Evolutionary conservation across 1,140 invertebrate species (phyloP).

Genomic region (Portunus trituberculatus): DNA sequence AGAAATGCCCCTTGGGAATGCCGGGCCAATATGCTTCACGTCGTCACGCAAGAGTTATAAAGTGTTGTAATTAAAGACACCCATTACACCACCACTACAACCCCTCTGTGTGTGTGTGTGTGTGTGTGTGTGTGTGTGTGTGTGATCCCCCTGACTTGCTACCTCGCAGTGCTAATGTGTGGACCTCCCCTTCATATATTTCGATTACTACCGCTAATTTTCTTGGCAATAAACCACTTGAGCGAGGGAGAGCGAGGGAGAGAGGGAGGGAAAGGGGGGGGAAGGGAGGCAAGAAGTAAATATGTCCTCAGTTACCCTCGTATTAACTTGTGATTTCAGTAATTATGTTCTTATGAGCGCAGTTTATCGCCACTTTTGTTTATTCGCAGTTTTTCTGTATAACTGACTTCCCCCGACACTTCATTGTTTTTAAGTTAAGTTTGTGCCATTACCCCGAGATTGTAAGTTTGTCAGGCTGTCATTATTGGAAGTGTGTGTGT

Average conservation of each 20-base stretch:
- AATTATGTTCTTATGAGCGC: not conserved
- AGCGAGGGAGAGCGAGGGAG: not conserved
- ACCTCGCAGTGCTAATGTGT: not conserved
- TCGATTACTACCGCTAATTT: not conserved
- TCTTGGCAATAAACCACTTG: not conserved
- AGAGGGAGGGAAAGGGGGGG: no score
- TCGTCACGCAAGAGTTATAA: conserved; percentile 33
- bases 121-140: conserved; percentile 49
- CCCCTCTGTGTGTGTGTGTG: conserved; percentile 5
- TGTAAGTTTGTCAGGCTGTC: no score
- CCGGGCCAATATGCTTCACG: conserved; percentile 3
- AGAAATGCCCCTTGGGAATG: not conserved
- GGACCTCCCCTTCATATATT: not conserved
- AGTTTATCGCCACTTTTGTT: not conserved
- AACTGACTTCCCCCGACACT: not conserved
- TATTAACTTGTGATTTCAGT: not conserved
- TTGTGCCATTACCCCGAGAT: not conserved
- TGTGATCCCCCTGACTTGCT: not conserved
- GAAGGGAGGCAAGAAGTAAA: not conserved
- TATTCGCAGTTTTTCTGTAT: not conserved
- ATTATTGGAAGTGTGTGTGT: no score
- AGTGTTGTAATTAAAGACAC: conserved; percentile 31
- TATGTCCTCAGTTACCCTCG: not conserved
- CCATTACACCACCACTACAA: not conserved
- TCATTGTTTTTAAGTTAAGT: not conserved